These are phyloP conservation scores for Myzus persicae DNA, from an alignment of 1,140 invertebrate species.

Conservation along the genomic window DNA sequence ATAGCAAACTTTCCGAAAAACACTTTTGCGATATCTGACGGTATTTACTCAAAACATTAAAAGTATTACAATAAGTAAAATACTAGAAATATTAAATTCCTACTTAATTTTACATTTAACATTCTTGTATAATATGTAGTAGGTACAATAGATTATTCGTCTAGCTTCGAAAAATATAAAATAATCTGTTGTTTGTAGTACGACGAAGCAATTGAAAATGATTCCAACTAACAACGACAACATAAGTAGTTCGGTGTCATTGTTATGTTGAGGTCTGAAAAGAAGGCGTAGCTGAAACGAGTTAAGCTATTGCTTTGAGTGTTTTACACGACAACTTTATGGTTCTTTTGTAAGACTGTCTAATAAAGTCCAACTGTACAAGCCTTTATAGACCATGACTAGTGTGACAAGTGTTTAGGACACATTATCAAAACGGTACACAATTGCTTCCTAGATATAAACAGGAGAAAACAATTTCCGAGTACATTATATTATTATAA, in stretches of 20 bases:
- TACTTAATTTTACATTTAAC: not conserved
- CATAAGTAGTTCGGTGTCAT: not conserved
- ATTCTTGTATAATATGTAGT: not conserved
- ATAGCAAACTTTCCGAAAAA: not conserved
- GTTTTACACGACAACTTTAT: constrained; percentile 19
- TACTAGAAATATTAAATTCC: not conserved
- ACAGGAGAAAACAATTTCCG: not conserved
- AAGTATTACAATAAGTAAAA: not conserved
- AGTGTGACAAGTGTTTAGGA: not conserved
- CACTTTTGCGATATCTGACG: not conserved
- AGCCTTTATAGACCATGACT: not conserved
- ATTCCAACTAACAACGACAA: not conserved
- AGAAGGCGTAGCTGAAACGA: not conserved
- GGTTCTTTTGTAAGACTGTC: constrained; percentile 5
- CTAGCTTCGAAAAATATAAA: not conserved
- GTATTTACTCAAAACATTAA: not conserved
- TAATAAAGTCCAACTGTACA: not conserved
- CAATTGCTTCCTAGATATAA: not conserved
- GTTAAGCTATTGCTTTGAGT: constrained; percentile 22
- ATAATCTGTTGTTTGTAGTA: not conserved
- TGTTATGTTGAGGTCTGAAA: not conserved
- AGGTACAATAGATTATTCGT: not conserved
- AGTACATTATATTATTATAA: not conserved
- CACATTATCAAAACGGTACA: not conserved
- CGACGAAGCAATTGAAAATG: not conserved